These are phyloP conservation scores for Caenorhabditis sp. DNA, from an alignment of 2,888 invertebrate genomes.

Conservation along the genomic window DNA sequence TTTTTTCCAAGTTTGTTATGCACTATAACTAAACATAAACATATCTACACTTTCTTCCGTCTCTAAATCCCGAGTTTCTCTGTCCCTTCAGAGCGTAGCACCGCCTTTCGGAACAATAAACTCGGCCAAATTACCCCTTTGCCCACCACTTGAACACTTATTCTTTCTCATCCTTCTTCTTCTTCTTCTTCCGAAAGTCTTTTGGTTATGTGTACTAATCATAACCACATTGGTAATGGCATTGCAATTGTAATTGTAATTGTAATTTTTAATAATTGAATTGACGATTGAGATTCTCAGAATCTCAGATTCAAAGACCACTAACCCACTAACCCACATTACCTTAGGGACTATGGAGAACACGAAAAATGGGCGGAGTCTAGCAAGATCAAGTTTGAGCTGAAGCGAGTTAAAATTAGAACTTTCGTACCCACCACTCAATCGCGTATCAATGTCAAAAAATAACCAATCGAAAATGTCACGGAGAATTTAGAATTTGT, in stretches of 20 bases:
- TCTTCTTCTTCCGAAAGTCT: constrained; percentile 11
- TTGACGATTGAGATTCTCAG: no score
- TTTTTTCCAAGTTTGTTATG: constrained; percentile 24
- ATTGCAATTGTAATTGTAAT: not conserved
- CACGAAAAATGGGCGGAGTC: not conserved
- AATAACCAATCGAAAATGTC: not conserved
- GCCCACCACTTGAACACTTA: not conserved
- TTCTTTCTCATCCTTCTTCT: not conserved
- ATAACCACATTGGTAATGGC: not conserved
- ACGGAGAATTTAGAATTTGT: not conserved
- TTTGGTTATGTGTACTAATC: constrained; percentile 13
- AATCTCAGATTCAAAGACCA: no score
- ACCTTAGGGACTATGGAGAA: no score
- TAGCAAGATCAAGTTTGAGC: not conserved
- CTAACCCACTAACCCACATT: no score
- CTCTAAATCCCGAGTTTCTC: not conserved
- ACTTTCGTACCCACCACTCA: not conserved
- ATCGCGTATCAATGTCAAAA: constrained; percentile 2
- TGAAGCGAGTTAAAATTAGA: not conserved
- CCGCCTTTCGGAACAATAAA: constrained; percentile 21
- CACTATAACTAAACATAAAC: constrained; percentile 51
- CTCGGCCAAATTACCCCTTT: constrained; percentile 49
- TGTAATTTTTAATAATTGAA: no score
- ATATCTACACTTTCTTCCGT: constrained; percentile 25
- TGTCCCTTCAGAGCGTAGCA: not conserved